A percentile compares a stretch with the other conserved stretches of the same genome.
Evolutionary conservation across 2,797 vertebrate genomes (phyloP).

Genomic region (Artibeus lituratus): DNA sequence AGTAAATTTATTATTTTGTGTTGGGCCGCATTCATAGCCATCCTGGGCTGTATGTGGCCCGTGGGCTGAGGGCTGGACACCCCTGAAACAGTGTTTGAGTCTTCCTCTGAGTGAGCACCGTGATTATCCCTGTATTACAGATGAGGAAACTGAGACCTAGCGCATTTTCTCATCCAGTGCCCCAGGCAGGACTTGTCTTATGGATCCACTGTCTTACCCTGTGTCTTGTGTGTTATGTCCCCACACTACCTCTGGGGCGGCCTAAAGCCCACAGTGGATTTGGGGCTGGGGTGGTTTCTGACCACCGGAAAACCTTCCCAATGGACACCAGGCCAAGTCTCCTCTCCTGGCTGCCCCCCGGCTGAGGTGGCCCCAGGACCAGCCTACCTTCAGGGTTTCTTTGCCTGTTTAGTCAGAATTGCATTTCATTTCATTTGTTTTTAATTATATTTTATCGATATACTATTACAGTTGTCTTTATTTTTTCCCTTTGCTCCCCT

Average conservation of each 20-base stretch:
- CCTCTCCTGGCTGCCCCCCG: background rate
- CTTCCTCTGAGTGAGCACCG: background rate
- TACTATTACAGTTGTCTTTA: too few relatives aligned
- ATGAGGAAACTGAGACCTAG: background rate
- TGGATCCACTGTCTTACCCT: background rate
- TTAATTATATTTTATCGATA: too few relatives aligned
- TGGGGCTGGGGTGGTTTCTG: background rate
- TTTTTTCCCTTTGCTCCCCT: too few relatives aligned
- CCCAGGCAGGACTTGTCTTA: background rate
- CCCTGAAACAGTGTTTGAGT: background rate
- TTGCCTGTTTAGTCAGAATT: background rate
- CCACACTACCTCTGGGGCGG: background rate
- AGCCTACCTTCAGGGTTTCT: background rate
- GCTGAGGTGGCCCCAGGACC: background rate
- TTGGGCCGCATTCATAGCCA: too few relatives aligned
- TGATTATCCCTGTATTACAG: too few relatives aligned
- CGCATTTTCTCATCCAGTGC: background rate
- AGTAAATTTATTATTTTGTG: too few relatives aligned
- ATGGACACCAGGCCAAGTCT: accelerated
- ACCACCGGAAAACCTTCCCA: background rate
- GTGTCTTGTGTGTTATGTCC: background rate
- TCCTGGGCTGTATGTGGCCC: too few relatives aligned
- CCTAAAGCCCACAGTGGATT: background rate
- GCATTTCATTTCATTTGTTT: background rate
- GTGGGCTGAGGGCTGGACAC: too few relatives aligned